phyloP scores from a whole-genome alignment of 2,888 invertebrate species.

The Drosophila picticornis region DNA sequence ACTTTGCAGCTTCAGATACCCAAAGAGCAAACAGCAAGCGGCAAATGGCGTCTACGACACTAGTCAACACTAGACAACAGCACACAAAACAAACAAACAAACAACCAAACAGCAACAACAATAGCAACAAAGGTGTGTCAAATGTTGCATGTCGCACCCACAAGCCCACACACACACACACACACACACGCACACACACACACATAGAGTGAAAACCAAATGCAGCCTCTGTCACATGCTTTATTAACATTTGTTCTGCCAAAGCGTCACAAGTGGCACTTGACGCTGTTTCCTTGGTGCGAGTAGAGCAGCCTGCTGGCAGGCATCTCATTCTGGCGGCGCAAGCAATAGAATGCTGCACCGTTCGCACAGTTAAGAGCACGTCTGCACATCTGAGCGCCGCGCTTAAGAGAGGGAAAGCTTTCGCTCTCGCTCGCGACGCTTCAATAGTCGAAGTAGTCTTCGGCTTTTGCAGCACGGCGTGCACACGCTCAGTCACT shows the following conservation, averaged over 20 bases:
- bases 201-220: slow-evolving; percentile 5
- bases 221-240: slow-evolving; percentile 52
- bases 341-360: slow-evolving; percentile 69
- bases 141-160: slow-evolving; percentile 64
- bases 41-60: slow-evolving; percentile 51
- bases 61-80: slow-evolving; percentile 60
- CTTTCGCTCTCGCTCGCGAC: slow-evolving; percentile 24
- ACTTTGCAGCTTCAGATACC: slow-evolving; percentile 65
- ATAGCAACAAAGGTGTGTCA: slow-evolving; percentile 34
- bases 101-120: slow-evolving; percentile 28
- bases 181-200: slow-evolving; percentile 17
- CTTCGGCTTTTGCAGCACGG: slow-evolving; percentile 17
- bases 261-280: slow-evolving; percentile 70
- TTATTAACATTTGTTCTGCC: slow-evolving; percentile 65
- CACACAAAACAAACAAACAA: slow-evolving; percentile 21
- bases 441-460: slow-evolving; percentile 20
- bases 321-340: slow-evolving; percentile 56
- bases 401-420: slow-evolving; percentile 66
- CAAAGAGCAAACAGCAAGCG: slow-evolving; percentile 40
- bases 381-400: slow-evolving; percentile 36
- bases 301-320: slow-evolving; percentile 40
- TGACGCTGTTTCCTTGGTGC: slow-evolving; percentile 55
- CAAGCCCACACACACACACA: slow-evolving; percentile 24
- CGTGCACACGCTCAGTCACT: slow-evolving; percentile 40
- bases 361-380: slow-evolving; percentile 60